Evolutionary conservation across 1,140 invertebrate genomes (phyloP), one percentile per base, ranked within the genome.

Genomic region (Saccostrea cuccullata): DNA sequence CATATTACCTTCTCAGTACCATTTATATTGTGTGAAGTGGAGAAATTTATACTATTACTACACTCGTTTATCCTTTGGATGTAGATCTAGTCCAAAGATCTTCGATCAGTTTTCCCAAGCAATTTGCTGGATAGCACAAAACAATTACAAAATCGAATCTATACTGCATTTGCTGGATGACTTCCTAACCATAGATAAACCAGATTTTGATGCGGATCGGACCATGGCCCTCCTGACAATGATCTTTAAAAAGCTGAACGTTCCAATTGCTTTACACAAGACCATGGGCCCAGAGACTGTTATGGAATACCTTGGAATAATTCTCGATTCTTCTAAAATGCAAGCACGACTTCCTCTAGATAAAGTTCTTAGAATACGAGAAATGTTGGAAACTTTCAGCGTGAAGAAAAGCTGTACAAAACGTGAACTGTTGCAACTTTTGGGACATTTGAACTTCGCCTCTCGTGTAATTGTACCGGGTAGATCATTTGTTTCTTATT

Each of bases 271-370:
- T 23, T 2, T 17, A 23, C 23, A 88, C 5, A 88, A 85, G 56
- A 88, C 88, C 1, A 73, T 73, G 11, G 84, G 87, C 6, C 85
- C 88, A 23, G 23, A 56, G n/a, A 86, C 84, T 12, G 55, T 15
- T 6, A 55, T 86, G 55, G 88, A 89, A 67, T 89, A 89, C 40
- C 82, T 89, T 4, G 88, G 85, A 20, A 89, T 89, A 55, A 47
- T 83, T 17, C 58, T 89, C 2, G 88, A 89, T 67, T 89, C 88
- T 13, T 9, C 15, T 3, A 64, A 67, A 20, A 89, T 89, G 88
- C 84, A 89, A 83, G 88, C 88, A 8, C 55, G 88, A 13, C 67
- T 89, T 40, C 88, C 88, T 55, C 17, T 4, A 23, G 73, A 86
- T 17, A 86, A 89, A 86, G n/a, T 84, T 12, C 55, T 73, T 26